These are phyloP conservation scores for Cranoglanis bouderius DNA, from an alignment of 2,113 vertebrate genomes.

Conservation along the genomic window DNA sequence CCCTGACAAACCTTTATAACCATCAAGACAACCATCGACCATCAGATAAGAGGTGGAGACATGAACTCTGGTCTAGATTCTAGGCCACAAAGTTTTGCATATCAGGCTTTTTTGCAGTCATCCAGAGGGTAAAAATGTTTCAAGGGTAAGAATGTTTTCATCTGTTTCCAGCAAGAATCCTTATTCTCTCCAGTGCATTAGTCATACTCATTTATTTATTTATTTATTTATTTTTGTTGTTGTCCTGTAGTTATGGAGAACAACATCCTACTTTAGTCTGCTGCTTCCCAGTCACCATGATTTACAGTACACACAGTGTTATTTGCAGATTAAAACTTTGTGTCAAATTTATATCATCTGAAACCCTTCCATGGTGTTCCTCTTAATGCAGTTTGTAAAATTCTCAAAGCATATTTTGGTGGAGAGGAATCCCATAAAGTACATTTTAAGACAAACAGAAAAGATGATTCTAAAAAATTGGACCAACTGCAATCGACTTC, in stretches of 20 bases:
- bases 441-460: neutral
- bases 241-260: neutral
- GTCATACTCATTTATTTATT: neutral
- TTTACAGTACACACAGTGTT: neutral
- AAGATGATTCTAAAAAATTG: neutral
- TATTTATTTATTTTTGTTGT: neutral
- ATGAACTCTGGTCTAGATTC: neutral
- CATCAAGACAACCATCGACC: neutral
- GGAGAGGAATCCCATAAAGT: neutral
- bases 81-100: neutral
- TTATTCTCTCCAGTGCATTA: neutral
- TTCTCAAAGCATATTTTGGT: neutral
- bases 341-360: neutral
- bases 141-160: neutral
- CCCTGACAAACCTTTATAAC: neutral
- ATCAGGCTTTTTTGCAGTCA: neutral
- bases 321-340: neutral
- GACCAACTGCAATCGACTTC: neutral
- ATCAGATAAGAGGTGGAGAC: neutral
- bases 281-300: neutral
- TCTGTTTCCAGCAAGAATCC: neutral
- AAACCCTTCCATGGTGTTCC: neutral
- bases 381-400: neutral
- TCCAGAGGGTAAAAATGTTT: neutral
- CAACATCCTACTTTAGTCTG: neutral